A percentile compares a stretch with the other conserved stretches of the same genome.
These are phyloP conservation scores for Anthoscopus minutus DNA, from an alignment of 2,113 vertebrate species.

Conservation along the genomic window DNA sequence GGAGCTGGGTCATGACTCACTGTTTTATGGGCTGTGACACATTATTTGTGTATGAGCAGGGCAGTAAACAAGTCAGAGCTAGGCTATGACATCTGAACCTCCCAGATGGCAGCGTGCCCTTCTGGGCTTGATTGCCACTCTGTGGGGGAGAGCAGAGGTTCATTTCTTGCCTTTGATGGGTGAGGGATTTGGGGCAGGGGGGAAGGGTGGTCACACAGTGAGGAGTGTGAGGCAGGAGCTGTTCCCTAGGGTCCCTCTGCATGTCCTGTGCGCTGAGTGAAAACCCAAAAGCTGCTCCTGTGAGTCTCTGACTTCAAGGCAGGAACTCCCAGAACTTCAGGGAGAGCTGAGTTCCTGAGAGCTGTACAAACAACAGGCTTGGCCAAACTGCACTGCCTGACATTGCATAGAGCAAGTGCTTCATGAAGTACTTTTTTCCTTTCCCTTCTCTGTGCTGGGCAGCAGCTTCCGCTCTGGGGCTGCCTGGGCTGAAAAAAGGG, in stretches of 20 bases:
- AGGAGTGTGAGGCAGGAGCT: fast-evolving
- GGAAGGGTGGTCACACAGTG: fast-evolving
- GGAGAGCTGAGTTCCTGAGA: background rate
- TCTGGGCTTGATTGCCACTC: background rate
- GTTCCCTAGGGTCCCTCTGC: background rate
- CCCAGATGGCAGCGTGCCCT: background rate
- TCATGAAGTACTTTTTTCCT: background rate
- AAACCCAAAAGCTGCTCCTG: background rate
- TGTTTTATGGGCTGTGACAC: background rate
- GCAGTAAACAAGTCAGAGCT: background rate
- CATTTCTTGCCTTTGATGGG: fast-evolving
- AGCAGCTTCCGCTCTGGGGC: background rate
- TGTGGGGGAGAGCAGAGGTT: background rate
- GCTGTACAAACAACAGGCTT: background rate
- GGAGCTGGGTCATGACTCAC: slow-evolving; percentile 16
- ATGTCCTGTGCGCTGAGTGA: fast-evolving
- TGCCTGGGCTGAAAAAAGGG: background rate
- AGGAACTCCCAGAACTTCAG: background rate
- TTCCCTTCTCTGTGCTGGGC: background rate
- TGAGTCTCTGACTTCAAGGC: background rate
- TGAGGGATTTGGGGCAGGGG: background rate
- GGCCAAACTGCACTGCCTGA: background rate
- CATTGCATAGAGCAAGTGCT: background rate
- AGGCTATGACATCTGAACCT: background rate
- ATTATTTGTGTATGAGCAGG: background rate